Percentiles rank a stretch among this genome's conserved stretches.
Evolutionary conservation across 2,797 vertebrate genomes (phyloP).

Genomic region (Melanotaenia trifasciata): DNA sequence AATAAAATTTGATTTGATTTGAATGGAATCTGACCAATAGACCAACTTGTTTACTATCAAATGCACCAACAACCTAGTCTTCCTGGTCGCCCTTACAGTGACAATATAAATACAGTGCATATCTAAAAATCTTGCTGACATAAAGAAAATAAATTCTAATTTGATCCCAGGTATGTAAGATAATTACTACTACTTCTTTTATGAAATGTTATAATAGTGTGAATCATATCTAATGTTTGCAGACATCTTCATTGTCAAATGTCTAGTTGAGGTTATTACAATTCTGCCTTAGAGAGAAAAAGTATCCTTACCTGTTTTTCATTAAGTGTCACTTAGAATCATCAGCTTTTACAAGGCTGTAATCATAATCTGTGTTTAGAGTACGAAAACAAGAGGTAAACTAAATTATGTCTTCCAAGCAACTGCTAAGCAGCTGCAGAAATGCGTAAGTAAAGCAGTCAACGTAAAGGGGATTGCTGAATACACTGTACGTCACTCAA

Average conservation of each 20-base stretch:
- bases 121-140: background rate
- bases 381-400: slow-evolving; percentile 33
- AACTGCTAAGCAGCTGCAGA: slow-evolving; percentile 31
- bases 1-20: no score
- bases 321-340: slow-evolving; percentile 52
- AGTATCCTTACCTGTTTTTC: slow-evolving; percentile 32
- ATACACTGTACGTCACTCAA: slow-evolving; percentile 16
- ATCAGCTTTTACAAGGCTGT: slow-evolving; percentile 30
- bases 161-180: background rate
- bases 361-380: slow-evolving; percentile 21
- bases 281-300: slow-evolving; percentile 29
- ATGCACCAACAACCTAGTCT: background rate
- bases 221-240: slow-evolving; percentile 2
- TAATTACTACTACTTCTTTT: slow-evolving; percentile 15
- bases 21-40: background rate
- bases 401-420: slow-evolving; percentile 12
- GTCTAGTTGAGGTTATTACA: slow-evolving; percentile 20
- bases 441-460: slow-evolving; percentile 17
- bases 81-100: background rate
- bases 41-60: background rate
- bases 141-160: background rate
- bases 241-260: slow-evolving; percentile 10
- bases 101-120: background rate
- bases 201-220: slow-evolving; percentile 5
- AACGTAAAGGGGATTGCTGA: slow-evolving; percentile 29